These are phyloP conservation scores for Drosophila bocqueti DNA, from an alignment of 1,140 invertebrate species.

Conservation along the genomic window DNA sequence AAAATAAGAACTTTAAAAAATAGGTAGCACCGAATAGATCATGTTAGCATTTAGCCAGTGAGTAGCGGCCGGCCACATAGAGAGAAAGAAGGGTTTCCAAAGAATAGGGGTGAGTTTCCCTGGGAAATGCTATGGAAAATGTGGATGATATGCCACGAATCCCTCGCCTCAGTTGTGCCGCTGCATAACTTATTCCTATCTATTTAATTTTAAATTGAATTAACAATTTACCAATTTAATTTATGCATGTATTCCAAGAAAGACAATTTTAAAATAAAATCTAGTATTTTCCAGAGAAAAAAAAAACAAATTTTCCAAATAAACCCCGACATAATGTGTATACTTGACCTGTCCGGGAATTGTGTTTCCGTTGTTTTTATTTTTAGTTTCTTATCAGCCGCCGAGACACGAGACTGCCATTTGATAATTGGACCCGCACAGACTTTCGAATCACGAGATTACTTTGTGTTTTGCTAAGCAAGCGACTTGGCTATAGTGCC, in stretches of 20 bases:
- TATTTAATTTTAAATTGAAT: conserved; percentile 25
- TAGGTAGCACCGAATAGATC: conserved; percentile 22
- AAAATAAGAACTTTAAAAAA: conserved; percentile 8
- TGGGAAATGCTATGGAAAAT: conserved; percentile 10
- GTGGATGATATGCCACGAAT: background rate
- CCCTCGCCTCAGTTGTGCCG: background rate
- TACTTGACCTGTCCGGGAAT: conserved; percentile 1
- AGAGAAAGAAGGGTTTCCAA: background rate
- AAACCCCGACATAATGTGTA: conserved; percentile 34
- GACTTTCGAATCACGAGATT: conserved; percentile 34
- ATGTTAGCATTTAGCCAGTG: conserved; percentile 47
- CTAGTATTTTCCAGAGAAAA: conserved; percentile 20
- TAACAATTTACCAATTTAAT: background rate
- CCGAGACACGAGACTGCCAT: conserved; percentile 41
- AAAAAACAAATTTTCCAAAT: background rate
- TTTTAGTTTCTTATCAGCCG: conserved; percentile 33
- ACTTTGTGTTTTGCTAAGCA: conserved; percentile 7
- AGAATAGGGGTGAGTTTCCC: conserved; percentile 12
- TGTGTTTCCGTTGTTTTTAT: conserved; percentile 50
- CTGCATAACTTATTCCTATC: conserved; percentile 28
- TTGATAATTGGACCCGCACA: conserved; percentile 18
- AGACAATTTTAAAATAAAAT: conserved; percentile 39
- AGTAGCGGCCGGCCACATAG: conserved; percentile 1
- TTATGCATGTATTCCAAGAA: conserved; percentile 28
- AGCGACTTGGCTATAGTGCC: background rate